Percentiles rank a stretch among this genome's conserved stretches.
These are phyloP conservation scores for Girardinichthys multiradiatus DNA, from an alignment of 2,113 vertebrate species.

Conservation along the genomic window DNA sequence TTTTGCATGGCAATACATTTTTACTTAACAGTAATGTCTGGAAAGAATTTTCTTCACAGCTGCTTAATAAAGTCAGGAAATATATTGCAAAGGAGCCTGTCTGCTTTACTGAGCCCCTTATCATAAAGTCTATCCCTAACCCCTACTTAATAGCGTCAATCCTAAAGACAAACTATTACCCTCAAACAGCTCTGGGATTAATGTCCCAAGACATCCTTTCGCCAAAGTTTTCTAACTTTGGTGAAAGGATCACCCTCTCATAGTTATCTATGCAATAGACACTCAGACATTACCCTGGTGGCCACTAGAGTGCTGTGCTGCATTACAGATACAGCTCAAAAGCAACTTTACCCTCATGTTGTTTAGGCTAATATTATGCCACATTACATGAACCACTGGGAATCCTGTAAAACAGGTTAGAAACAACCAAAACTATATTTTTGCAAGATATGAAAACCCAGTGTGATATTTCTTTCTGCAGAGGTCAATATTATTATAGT, in stretches of 20 bases:
- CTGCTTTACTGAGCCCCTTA: background rate
- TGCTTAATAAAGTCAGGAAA: background rate
- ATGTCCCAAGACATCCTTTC: background rate
- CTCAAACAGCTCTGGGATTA: background rate
- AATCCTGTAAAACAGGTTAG: constrained; percentile 23
- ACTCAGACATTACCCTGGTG: constrained; percentile 68
- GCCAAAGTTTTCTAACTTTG: background rate
- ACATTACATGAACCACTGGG: constrained; percentile 32
- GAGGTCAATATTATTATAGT: background rate
- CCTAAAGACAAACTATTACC: background rate
- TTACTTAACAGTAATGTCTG: background rate
- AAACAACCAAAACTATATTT: constrained; percentile 20
- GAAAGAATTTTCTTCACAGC: background rate
- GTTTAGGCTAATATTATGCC: constrained; percentile 41
- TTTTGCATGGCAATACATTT: too few species aligned
- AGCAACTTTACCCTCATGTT: constrained; percentile 52
- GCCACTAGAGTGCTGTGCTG: constrained; percentile 86
- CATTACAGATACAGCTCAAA: constrained; percentile 73
- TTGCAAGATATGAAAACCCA: constrained; percentile 11
- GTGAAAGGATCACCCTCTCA: background rate
- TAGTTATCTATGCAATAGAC: constrained; percentile 7
- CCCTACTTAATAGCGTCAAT: background rate
- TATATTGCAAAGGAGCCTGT: background rate
- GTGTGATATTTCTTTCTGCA: constrained; percentile 13
- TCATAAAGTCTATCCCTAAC: background rate